Evolutionary conservation across 1,140 invertebrate species (phyloP).

Genomic region (Penaeus chinensis): DNA sequence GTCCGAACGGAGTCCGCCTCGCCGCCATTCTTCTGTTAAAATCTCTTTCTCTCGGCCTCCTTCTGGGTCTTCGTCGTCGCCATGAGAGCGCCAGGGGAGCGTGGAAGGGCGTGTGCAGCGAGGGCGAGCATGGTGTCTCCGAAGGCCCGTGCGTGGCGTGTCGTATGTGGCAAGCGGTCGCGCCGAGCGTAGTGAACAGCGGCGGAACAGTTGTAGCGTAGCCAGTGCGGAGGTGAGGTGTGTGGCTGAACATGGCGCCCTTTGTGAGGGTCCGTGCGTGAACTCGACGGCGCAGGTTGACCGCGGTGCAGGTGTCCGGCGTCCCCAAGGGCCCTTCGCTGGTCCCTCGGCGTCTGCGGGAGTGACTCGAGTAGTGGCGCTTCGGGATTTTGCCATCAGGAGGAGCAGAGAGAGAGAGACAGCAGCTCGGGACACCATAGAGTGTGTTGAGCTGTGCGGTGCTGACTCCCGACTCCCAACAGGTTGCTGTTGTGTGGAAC

Average conservation of each 20-base stretch:
- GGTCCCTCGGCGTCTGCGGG: too few relatives aligned
- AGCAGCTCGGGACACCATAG: too few relatives aligned
- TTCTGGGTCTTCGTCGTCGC: too few relatives aligned
- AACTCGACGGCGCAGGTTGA: too few relatives aligned
- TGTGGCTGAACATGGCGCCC: neutral
- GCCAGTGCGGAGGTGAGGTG: conserved; percentile 26
- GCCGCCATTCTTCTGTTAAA: neutral
- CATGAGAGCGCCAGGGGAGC: too few relatives aligned
- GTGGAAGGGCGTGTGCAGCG: too few relatives aligned
- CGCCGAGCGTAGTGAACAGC: conserved; percentile 36
- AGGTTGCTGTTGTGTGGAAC: conserved; percentile 42
- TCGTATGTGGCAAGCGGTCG: conserved; percentile 31
- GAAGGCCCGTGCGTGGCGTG: neutral
- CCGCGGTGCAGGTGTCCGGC: too few relatives aligned
- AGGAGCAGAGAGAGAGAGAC: too few relatives aligned
- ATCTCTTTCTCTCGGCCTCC: neutral
- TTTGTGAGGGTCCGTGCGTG: conserved; percentile 13
- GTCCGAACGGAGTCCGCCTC: neutral
- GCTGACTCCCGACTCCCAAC: conserved; percentile 24
- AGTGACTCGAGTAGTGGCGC: too few relatives aligned
- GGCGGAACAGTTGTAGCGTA: conserved; percentile 46
- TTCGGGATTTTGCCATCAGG: too few relatives aligned
- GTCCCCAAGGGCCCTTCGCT: too few relatives aligned
- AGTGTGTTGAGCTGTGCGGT: neutral
- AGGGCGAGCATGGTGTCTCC: too few relatives aligned